Evolutionary conservation across 2,888 invertebrate species (phyloP).

Genomic region (Patella pellucida): DNA sequence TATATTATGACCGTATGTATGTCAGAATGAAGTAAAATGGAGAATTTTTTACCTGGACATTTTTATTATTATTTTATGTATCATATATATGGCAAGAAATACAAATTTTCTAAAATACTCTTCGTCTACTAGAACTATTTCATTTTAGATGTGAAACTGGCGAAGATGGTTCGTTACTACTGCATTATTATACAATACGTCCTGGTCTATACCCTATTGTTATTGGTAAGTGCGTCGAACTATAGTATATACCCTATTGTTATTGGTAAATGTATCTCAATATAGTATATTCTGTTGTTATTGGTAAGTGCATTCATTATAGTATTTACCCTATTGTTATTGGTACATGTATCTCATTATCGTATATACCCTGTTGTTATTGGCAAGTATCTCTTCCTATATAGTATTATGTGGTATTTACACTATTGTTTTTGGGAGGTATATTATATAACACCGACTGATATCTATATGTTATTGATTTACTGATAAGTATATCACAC

Average conservation of each 20-base stretch:
- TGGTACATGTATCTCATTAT: background rate
- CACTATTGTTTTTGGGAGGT: background rate
- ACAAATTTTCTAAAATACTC: no score
- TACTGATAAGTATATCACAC: no score
- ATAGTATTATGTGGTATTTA: no score
- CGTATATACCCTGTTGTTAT: background rate
- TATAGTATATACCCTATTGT: background rate
- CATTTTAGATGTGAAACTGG: conserved; percentile 55
- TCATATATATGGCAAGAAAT: no score
- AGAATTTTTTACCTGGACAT: no score
- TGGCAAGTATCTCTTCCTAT: no score
- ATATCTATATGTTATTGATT: no score
- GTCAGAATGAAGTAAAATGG: no score
- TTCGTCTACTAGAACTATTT: no score
- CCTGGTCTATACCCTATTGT: conserved; percentile 65
- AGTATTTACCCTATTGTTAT: background rate
- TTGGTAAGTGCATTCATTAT: background rate
- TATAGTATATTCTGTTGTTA: background rate
- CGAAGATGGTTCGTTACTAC: conserved; percentile 45
- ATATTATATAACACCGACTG: no score
- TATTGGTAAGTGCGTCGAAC: conserved; percentile 48
- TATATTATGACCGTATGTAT: no score
- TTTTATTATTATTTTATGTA: no score
- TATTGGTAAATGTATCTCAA: background rate
- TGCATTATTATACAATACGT: conserved; percentile 66